Base-by-base conservation (phyloP, 2,113 vertebrate species). In the Osmerus mordax region DNA sequence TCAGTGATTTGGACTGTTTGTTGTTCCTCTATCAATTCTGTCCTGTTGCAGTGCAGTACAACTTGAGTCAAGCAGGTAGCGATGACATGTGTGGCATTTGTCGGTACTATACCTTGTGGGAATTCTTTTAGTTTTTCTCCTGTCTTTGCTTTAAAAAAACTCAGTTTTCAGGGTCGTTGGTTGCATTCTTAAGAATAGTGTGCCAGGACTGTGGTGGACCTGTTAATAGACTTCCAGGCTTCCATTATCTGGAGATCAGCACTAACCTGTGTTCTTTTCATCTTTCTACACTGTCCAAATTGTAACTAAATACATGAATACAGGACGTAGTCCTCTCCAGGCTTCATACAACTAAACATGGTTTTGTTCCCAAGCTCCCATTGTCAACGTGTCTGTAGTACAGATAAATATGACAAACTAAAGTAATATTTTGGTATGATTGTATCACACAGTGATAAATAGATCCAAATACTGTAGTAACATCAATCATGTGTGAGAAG, bases 11-110 rank as follows among this genome's bases (percentile, higher is more conserved):
- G 7, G 9, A 12, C 5, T 12, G 41, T 47, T 47, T 12, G 41
- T 67, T 73, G 62, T 28, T 64, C 65, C 0, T 13, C 55, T 80
- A 72, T 77, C 71, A 79, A 66, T 73, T 67, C 32, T 53, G 54
- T 78, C 75, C 66, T 28, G 66, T 80, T 82, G 65, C 76, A 69
- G 64, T 72, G 76, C 36, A 58, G 64, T 79, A 70, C 71, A 73
- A 81, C 61, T 59, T 55, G 71, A 67, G 69, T 76, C 14, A 65
- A 71, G 74, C 77, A 64, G 69, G 74, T 36, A 59, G 74, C 79
- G 76, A 68, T 47, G 81, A 18, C 77, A 71, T 74, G 75, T 66
- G 78, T 84, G 25, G 25, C 25, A 28, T 47, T 47, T 11, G 5
- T 47, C 5, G 41, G 41, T 47, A 47, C 41, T 11, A 47, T 47